Base-by-base conservation (phyloP, 2,888 invertebrate species). In the Plebejus anna region DNA sequence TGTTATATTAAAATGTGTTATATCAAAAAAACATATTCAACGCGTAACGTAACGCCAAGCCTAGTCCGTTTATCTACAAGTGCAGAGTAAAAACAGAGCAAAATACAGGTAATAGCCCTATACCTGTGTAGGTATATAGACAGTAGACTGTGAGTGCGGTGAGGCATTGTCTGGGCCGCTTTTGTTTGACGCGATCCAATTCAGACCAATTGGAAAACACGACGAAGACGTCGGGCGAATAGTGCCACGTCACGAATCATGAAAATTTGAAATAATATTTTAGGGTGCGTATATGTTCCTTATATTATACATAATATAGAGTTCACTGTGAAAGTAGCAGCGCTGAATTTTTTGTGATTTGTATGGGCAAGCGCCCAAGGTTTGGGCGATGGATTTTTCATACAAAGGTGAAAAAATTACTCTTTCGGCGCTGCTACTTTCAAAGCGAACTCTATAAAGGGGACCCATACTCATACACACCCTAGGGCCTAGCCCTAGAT, bases 111-210 rank as follows among this genome's bases (percentile, higher is more conserved):
- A 32, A 59, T 4, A 59, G 22, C 22, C 22, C 11, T 9, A 61
- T n/a, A 7, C 5, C 7, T 71, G 22, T 22, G 22, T 22, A 22
- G 22, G 11, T 11, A 3, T 38, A 42, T 47, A 22, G 72, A 16
- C 51, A 28, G 9, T 47, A 28, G 47, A 72, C 22, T 22, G 7
- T 47, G 72, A 72, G 47, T n/a, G 71, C 72, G 72, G 28, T 9
- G 61, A 32, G 61, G 28, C 72, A 72, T 72, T 72, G 72, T 72
- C 51, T 47, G 28, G 51, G 47, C 7, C 28, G 72, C 72, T 51
- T 47, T 72, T 72, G 72, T 72, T 28, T 28, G 47, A 22, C 28
- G 72, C 72, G 51, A 72, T 72, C 72, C 72, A 72, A 72, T 72
- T 72, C 51, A 72, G 42, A 47, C 51, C 72, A 28, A 51, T 72